These are phyloP conservation scores for Naja naja DNA, from an alignment of 2,113 vertebrate genomes.

Conservation along the genomic window DNA sequence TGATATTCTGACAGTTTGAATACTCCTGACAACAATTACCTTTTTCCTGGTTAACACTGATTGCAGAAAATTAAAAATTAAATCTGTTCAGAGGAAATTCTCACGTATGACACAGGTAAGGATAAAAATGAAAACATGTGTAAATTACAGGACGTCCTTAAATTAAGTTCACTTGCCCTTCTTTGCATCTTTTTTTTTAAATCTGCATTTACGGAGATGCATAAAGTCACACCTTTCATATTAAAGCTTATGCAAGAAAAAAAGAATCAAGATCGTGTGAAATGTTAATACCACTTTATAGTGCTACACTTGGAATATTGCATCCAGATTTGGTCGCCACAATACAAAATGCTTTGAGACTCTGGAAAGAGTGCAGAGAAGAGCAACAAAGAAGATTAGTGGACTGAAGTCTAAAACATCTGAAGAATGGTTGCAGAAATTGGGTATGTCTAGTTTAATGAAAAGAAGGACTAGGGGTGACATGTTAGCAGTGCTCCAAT, in stretches of 20 bases:
- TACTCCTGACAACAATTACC: conserved; percentile 81
- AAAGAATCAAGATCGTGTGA: not conserved
- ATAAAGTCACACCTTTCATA: not conserved
- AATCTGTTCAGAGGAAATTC: conserved; percentile 75
- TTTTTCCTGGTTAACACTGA: conserved; percentile 80
- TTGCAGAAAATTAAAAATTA: conserved; percentile 81
- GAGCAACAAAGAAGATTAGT: not conserved
- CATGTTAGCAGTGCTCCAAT: not conserved
- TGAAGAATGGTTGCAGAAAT: not conserved
- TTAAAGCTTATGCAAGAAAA: not conserved
- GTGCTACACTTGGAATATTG: not conserved
- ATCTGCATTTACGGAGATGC: conserved; percentile 47
- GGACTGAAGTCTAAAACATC: not conserved
- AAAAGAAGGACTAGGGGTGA: not conserved
- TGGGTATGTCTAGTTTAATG: not conserved
- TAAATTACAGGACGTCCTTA: conserved; percentile 69
- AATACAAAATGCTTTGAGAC: not conserved
- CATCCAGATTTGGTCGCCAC: not conserved
- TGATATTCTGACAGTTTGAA: conserved; percentile 83
- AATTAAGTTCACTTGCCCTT: conserved; percentile 64
- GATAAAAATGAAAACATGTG: conserved; percentile 63
- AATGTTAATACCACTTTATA: not conserved
- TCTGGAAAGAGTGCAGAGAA: not conserved
- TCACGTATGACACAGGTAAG: conserved; percentile 71
- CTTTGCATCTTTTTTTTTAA: conserved; percentile 40